phyloP scores from a whole-genome alignment of 2,113 vertebrate species.

The Barbus barbus region DNA sequence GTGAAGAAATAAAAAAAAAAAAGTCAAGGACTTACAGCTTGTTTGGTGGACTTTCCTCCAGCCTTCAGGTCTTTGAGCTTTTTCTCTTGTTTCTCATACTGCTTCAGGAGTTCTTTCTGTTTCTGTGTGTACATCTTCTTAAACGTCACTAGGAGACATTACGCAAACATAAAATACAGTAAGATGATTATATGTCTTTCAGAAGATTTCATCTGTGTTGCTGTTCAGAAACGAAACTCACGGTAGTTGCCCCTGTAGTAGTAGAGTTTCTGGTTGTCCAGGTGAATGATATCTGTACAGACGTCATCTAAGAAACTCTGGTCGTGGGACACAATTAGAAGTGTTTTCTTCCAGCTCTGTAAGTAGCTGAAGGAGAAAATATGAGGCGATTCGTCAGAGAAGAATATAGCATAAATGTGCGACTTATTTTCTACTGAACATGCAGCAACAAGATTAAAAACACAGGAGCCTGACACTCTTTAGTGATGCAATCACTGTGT shows the following conservation, averaged over 20 bases:
- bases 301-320: conserved; percentile 93
- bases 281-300: conserved; percentile 89
- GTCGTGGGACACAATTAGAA: conserved; percentile 92
- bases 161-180: not conserved
- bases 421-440: not conserved
- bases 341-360: conserved; percentile 90
- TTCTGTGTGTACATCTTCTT: conserved; percentile 96
- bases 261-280: conserved; percentile 86
- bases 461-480: not conserved
- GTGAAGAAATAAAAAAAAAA: not conserved
- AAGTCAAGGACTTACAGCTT: conserved; percentile 77
- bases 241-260: conserved; percentile 93
- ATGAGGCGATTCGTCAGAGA: not conserved
- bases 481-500: not conserved
- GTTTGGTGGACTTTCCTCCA: conserved; percentile 90
- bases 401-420: not conserved
- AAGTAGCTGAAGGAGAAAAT: conserved; percentile 77
- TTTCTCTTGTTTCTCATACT: conserved; percentile 92
- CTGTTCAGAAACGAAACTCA: conserved; percentile 64
- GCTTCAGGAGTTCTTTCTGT: conserved; percentile 89
- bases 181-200: not conserved
- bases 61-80: conserved; percentile 89
- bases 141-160: conserved; percentile 79
- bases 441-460: not conserved
- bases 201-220: not conserved